Conservation (phyloP, 2,113 vertebrate genomes). For the Hepsetus odoe region DNA sequence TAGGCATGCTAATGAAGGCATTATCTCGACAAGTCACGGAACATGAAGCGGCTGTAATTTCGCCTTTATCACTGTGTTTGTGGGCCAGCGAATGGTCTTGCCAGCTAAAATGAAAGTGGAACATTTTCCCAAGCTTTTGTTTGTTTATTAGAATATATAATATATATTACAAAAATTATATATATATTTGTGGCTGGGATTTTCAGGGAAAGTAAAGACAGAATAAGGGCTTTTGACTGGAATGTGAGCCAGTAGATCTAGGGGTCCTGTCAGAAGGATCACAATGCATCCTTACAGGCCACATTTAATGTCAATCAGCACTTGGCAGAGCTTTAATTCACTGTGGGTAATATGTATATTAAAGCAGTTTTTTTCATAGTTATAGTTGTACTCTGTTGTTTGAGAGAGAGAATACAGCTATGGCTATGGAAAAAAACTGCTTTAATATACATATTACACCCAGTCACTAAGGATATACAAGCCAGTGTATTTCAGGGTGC, state of each 20-base stretch:
- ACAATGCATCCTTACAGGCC: neutral
- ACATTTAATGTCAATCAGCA: neutral
- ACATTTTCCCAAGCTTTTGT: conserved; percentile 21
- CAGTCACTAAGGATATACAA: no score
- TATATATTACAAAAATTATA: no score
- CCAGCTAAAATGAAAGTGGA: conserved; percentile 35
- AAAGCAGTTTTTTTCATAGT: neutral
- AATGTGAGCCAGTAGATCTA: neutral
- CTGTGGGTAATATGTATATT: neutral
- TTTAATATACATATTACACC: neutral
- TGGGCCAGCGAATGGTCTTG: conserved; percentile 23
- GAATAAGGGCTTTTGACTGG: conserved; percentile 9
- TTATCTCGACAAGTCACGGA: conserved; percentile 55
- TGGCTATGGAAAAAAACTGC: neutral
- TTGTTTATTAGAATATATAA: no score
- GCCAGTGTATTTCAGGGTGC: no score
- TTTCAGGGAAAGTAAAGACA: conserved; percentile 3
- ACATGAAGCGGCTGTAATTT: conserved; percentile 51
- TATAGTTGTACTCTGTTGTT: no score
- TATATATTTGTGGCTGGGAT: conserved; percentile 17
- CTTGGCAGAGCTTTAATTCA: neutral
- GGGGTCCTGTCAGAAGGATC: neutral
- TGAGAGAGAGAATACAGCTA: no score
- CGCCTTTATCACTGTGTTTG: conserved; percentile 54
- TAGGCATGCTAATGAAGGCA: conserved; percentile 49